Conservation (phyloP, 2,797 vertebrate species). For the Phrynocephalus vlangalii region DNA sequence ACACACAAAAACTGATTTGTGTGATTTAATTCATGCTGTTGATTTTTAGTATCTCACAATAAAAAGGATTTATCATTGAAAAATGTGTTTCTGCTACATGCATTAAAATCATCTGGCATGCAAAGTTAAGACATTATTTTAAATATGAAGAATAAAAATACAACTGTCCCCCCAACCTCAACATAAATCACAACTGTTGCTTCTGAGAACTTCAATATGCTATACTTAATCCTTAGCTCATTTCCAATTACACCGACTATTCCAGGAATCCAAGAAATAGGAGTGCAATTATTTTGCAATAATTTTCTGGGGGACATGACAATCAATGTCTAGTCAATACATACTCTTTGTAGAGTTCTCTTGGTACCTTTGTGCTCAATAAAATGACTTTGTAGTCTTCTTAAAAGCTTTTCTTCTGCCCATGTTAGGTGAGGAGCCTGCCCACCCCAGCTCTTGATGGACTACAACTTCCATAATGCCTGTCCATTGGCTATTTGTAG, state of each 20-base stretch:
- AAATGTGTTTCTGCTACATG: neutral
- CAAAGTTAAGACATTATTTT: conserved; percentile 16
- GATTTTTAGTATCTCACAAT: neutral
- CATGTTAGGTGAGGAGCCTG: neutral
- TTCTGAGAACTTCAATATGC: conserved; percentile 61
- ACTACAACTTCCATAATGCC: neutral
- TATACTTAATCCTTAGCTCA: conserved; percentile 56
- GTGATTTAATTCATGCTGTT: neutral
- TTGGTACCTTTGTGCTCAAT: conserved; percentile 1
- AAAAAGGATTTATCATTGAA: neutral
- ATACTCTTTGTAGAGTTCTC: conserved; percentile 5
- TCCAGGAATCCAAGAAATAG: conserved; percentile 68
- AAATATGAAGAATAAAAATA: conserved; percentile 21
- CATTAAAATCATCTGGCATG: neutral
- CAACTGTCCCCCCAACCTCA: conserved; percentile 36
- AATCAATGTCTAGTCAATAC: conserved; percentile 47
- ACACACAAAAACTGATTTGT: neutral
- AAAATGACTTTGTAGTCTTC: conserved; percentile 3
- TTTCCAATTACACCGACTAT: conserved; percentile 63
- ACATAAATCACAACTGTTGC: conserved; percentile 59
- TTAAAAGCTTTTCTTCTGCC: neutral
- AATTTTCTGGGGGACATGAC: conserved; percentile 55
- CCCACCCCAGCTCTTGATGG: neutral
- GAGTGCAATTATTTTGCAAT: conserved; percentile 63
- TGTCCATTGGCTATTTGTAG: neutral